Conservation (phyloP, 2,888 invertebrate species). For the Mycalesis mineus region DNA sequence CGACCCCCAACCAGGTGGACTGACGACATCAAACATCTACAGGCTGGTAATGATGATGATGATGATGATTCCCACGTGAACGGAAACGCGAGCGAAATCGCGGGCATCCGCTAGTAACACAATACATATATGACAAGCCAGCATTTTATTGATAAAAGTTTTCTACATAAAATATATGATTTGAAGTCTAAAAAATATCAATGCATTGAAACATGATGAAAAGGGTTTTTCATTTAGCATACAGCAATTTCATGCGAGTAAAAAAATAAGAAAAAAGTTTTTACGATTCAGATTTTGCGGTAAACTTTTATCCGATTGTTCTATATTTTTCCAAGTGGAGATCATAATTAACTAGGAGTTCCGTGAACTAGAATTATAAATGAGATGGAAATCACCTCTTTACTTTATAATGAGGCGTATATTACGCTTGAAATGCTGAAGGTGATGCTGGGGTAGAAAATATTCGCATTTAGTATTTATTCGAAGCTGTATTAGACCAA, state of each 20-base stretch:
- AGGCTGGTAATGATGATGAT: no score
- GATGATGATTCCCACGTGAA: no score
- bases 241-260: background rate
- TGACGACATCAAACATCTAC: no score
- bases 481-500: no score
- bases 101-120: background rate
- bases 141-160: background rate
- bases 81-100: no score
- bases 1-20: no score
- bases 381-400: no score
- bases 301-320: background rate
- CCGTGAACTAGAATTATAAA: no score
- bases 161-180: background rate
- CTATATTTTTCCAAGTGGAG: background rate
- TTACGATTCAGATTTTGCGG: background rate
- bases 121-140: background rate
- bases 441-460: no score
- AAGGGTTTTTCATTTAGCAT: background rate
- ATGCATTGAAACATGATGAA: background rate
- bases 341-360: background rate
- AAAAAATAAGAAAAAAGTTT: background rate
- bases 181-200: background rate
- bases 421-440: no score
- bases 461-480: no score
- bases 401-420: no score